Conservation (phyloP, 2,888 invertebrate genomes). For the Dorcus hopei region DNA sequence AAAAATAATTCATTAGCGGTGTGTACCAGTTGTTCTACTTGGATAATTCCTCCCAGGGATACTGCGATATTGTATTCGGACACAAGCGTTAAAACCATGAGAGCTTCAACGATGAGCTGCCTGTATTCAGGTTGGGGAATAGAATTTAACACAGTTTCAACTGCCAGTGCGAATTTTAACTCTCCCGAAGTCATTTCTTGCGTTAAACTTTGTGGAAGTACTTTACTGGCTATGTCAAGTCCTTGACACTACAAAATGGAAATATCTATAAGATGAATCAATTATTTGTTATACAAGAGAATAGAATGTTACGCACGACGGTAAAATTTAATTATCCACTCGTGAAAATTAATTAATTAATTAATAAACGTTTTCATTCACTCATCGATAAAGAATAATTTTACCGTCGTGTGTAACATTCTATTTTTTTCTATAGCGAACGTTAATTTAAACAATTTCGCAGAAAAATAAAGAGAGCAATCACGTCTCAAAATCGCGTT, state of each 20-base stretch:
- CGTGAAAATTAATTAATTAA: too few species aligned
- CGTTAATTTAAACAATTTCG: too few species aligned
- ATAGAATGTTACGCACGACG: too few species aligned
- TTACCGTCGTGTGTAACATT: too few species aligned
- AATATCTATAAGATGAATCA: neutral
- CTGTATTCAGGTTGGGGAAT: constrained; percentile 98
- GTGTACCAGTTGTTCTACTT: constrained; percentile 89
- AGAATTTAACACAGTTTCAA: constrained; percentile 93
- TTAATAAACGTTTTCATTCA: too few species aligned
- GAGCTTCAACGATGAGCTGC: constrained; percentile 92
- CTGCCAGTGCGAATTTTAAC: constrained; percentile 95
- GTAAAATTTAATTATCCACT: too few species aligned
- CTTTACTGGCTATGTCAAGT: constrained; percentile 85
- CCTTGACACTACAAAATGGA: constrained; percentile 76
- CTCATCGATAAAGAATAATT: too few species aligned
- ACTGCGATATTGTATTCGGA: constrained; percentile 81
- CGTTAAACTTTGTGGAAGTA: constrained; percentile 87
- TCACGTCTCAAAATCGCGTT: too few species aligned
- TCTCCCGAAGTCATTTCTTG: constrained; percentile 99
- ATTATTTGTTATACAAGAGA: too few species aligned
- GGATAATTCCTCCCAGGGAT: constrained; percentile 74
- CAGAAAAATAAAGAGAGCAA: too few species aligned
- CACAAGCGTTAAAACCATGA: constrained; percentile 92
- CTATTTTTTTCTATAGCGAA: too few species aligned
- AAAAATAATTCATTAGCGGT: constrained; percentile 93